Evolutionary conservation across 1,140 invertebrate species (phyloP).

Genomic region (Acromyrmex echinatior): DNA sequence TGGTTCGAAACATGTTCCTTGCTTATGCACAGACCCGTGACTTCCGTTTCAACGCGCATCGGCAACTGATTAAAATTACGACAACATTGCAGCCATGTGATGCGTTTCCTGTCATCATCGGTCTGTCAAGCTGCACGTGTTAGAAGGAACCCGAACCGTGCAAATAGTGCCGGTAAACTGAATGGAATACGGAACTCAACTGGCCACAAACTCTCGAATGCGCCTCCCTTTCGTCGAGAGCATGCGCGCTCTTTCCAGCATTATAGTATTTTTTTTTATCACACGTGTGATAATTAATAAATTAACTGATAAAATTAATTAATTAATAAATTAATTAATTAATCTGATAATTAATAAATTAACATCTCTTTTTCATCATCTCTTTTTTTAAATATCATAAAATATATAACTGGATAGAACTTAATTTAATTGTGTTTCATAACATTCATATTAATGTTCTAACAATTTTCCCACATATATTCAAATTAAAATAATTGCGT

Average conservation of each 20-base stretch:
- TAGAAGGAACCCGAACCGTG: constrained; percentile 62
- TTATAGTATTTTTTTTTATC: constrained; percentile 18
- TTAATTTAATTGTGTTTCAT: background rate
- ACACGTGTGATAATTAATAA: constrained; percentile 8
- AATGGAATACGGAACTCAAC: constrained; percentile 66
- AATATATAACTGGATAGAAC: background rate
- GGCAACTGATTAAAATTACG: background rate
- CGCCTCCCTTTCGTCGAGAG: constrained; percentile 41
- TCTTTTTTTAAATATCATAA: background rate
- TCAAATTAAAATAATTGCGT: background rate
- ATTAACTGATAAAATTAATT: background rate
- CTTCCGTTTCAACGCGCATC: background rate
- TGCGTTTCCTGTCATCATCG: background rate
- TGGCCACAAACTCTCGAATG: constrained; percentile 70
- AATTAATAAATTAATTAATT: no score
- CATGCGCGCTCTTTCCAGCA: constrained; percentile 66
- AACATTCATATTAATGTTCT: background rate
- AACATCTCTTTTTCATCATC: background rate
- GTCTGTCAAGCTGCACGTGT: background rate
- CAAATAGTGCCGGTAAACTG: constrained; percentile 80
- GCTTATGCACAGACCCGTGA: background rate
- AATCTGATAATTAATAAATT: constrained; percentile 15
- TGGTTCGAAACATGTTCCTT: background rate
- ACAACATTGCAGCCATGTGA: background rate
- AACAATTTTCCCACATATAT: background rate